Percentiles rank a stretch among this genome's conserved stretches.
phyloP scores from a whole-genome alignment of 2,888 invertebrate species.

The Lochmaea capreae region DNA sequence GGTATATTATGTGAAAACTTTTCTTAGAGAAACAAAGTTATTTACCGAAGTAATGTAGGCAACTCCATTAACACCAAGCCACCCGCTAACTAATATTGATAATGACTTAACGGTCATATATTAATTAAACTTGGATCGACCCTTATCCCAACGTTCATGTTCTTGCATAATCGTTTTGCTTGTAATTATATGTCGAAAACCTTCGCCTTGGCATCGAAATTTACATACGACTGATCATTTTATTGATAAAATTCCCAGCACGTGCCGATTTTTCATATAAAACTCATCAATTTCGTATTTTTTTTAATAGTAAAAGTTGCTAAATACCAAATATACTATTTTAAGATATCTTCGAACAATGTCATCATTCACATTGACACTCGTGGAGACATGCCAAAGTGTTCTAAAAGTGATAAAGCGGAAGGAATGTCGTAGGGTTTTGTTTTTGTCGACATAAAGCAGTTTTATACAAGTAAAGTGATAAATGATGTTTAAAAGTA shows the following conservation, averaged over 20 bases:
- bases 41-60: constrained; percentile 15
- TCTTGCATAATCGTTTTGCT: constrained; percentile 24
- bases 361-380: too few relatives aligned
- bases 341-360: too few relatives aligned
- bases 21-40: constrained; percentile 12
- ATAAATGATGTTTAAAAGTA: too few relatives aligned
- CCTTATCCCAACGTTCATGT: constrained; percentile 21
- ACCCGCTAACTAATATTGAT: constrained; percentile 25
- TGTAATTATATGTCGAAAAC: background rate
- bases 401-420: too few relatives aligned
- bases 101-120: constrained; percentile 35
- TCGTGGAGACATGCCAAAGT: too few relatives aligned
- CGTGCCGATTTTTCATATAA: background rate
- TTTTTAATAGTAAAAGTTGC: too few relatives aligned
- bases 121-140: constrained; percentile 29
- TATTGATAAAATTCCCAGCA: background rate
- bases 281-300: too few relatives aligned
- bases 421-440: too few relatives aligned
- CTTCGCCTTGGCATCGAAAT: background rate
- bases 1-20: background rate
- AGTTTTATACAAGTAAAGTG: too few relatives aligned
- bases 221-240: background rate
- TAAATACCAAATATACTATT: too few relatives aligned
- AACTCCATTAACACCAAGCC: constrained; percentile 27
- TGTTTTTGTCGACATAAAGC: too few relatives aligned